phyloP scores from a whole-genome alignment of 1,140 invertebrate species.

The Latrodectus geometricus region DNA sequence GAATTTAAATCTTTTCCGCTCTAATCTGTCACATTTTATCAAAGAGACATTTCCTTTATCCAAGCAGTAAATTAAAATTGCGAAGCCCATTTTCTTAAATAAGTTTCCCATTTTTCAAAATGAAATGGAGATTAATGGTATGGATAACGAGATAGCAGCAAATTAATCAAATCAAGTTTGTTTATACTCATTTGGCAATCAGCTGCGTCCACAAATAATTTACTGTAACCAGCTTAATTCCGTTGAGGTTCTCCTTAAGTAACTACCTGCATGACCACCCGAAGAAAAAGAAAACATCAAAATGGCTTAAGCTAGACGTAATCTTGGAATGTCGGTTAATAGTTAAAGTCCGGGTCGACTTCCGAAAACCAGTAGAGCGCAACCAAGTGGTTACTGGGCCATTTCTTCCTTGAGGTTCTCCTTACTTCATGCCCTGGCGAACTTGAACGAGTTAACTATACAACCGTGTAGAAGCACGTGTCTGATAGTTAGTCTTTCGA shows the following conservation, averaged over 20 bases:
- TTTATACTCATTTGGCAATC: neutral
- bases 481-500: neutral
- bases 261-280: neutral
- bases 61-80: too few relatives aligned
- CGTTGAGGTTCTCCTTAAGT: neutral
- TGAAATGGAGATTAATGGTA: too few relatives aligned
- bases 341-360: constrained; percentile 37
- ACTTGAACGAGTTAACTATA: constrained; percentile 23
- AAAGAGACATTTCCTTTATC: too few relatives aligned
- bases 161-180: neutral
- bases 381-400: neutral
- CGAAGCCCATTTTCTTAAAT: too few relatives aligned
- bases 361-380: neutral
- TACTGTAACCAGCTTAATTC: neutral
- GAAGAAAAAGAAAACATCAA: neutral
- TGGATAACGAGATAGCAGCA: neutral
- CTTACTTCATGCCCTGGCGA: constrained; percentile 3
- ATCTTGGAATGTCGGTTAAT: constrained; percentile 37
- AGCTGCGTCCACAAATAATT: neutral
- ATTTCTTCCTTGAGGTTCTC: neutral
- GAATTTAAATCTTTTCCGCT: too few relatives aligned
- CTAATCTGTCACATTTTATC: too few relatives aligned
- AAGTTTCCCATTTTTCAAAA: too few relatives aligned
- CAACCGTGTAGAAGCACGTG: neutral
- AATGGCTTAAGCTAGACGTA: constrained; percentile 1